These are phyloP conservation scores for Schlechtendalia chinensis DNA, from an alignment of 1,140 invertebrate genomes.

Conservation along the genomic window DNA sequence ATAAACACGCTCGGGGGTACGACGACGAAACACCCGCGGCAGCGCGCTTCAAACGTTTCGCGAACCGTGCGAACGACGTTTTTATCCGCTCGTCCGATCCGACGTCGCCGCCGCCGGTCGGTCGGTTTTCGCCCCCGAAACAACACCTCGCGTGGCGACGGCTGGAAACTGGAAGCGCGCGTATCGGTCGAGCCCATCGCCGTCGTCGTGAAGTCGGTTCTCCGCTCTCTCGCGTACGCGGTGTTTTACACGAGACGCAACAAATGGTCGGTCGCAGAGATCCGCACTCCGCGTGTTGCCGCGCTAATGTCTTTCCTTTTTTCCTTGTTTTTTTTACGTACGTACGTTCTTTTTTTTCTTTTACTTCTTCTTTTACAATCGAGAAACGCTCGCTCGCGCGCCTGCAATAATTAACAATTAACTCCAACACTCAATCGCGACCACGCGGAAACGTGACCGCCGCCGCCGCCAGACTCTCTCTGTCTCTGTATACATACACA, in stretches of 20 bases:
- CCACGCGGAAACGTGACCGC: conserved; percentile 42
- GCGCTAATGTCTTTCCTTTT: conserved; percentile 40
- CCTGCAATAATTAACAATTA: conserved; percentile 47
- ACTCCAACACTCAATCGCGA: conserved; percentile 47
- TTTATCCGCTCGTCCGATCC: conserved; percentile 11
- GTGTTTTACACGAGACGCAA: conserved; percentile 39
- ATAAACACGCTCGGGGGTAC: too few species aligned
- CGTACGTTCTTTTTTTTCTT: not conserved
- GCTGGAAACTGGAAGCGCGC: not conserved
- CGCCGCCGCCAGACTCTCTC: not conserved
- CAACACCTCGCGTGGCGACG: not conserved
- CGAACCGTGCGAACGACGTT: not conserved
- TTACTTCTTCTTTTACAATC: not conserved
- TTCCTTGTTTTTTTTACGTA: not conserved
- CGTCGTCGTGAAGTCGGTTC: conserved; percentile 34
- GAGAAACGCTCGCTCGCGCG: conserved; percentile 5
- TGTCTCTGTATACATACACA: too few species aligned
- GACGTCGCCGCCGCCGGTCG: not conserved
- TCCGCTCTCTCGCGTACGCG: not conserved
- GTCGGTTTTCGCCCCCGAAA: not conserved
- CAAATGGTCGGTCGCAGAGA: conserved; percentile 31
- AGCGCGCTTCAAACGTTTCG: conserved; percentile 8
- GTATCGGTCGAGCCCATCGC: conserved; percentile 14
- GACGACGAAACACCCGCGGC: not conserved
- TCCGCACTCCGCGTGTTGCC: conserved; percentile 28